phyloP scores from a whole-genome alignment of 2,797 vertebrate species.

The Sebastes itinus region DNA sequence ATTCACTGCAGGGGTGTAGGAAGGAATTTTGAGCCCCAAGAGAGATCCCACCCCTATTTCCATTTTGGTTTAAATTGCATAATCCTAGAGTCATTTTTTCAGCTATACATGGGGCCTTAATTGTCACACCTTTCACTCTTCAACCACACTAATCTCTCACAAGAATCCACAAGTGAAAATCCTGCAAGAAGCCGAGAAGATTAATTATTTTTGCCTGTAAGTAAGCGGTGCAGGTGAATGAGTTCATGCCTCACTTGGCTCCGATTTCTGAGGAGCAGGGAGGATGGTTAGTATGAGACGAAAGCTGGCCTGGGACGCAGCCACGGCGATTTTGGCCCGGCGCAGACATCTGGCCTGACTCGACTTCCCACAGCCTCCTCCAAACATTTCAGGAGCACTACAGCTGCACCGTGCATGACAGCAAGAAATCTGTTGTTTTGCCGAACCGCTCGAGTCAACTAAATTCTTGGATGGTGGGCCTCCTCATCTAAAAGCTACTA shows the following conservation, averaged over 20 bases:
- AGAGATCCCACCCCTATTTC: neutral
- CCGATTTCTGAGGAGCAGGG: slow-evolving; percentile 15
- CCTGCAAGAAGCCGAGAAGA: too few relatives aligned
- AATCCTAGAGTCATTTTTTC: neutral
- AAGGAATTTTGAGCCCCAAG: slow-evolving; percentile 35
- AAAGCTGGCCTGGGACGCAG: slow-evolving; percentile 28
- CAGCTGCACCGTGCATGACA: slow-evolving; percentile 70
- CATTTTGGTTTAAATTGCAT: neutral
- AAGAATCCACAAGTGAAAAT: neutral
- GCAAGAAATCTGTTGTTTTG: slow-evolving; percentile 65
- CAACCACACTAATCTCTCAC: neutral
- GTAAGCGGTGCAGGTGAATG: slow-evolving; percentile 31
- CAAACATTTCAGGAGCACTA: slow-evolving; percentile 55
- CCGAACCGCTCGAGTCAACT: slow-evolving; percentile 38
- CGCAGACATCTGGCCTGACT: slow-evolving; percentile 65
- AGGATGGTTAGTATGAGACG: slow-evolving; percentile 5
- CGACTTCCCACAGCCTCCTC: slow-evolving; percentile 47
- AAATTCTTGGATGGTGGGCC: slow-evolving; percentile 58
- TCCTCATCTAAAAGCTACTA: slow-evolving; percentile 43
- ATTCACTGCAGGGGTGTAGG: slow-evolving; percentile 36
- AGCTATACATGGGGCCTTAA: neutral
- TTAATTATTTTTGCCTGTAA: neutral
- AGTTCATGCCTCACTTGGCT: slow-evolving; percentile 27
- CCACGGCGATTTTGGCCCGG: slow-evolving; percentile 17
- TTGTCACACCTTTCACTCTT: neutral